phyloP scores from a whole-genome alignment of 2,113 vertebrate species.

The Oncorhynchus nerka region DNA sequence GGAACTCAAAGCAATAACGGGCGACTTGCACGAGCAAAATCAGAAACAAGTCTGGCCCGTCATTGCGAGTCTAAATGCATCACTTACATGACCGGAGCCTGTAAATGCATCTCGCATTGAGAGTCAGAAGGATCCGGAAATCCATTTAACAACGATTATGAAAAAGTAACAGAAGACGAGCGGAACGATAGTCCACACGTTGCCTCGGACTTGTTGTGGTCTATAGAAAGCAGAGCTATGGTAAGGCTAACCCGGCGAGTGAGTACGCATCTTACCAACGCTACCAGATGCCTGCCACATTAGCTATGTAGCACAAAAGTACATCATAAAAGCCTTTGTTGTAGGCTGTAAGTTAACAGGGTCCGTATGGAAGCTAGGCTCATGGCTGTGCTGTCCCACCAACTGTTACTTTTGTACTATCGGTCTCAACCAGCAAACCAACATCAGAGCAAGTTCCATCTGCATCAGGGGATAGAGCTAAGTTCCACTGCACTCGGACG shows the following conservation, averaged over 20 bases:
- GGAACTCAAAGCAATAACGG: too few species aligned
- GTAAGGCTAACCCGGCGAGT: constrained; percentile 46
- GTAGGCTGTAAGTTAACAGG: constrained; percentile 48
- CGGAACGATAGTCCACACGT: neutral
- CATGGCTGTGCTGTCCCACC: constrained; percentile 41
- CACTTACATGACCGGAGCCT: constrained; percentile 49
- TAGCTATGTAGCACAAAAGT: constrained; percentile 47
- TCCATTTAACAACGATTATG: too few species aligned
- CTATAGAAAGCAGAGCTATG: constrained; percentile 42
- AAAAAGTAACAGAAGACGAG: too few species aligned
- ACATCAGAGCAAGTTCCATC: constrained; percentile 49
- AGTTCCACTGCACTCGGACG: constrained; percentile 30
- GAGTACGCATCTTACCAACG: constrained; percentile 47
- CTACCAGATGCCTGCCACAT: constrained; percentile 45
- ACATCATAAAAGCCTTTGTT: constrained; percentile 35
- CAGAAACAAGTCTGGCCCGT: too few species aligned
- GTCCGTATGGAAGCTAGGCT: constrained; percentile 50
- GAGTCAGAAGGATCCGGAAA: constrained; percentile 38
- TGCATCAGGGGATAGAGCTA: neutral
- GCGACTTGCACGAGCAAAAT: too few species aligned
- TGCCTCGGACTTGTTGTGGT: constrained; percentile 50
- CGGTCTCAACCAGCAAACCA: constrained; percentile 59
- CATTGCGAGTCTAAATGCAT: constrained; percentile 19
- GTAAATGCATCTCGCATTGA: constrained; percentile 36
- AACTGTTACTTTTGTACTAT: constrained; percentile 39